phyloP scores from a whole-genome alignment of 2,113 vertebrate genomes.

The Anhinga anhinga region DNA sequence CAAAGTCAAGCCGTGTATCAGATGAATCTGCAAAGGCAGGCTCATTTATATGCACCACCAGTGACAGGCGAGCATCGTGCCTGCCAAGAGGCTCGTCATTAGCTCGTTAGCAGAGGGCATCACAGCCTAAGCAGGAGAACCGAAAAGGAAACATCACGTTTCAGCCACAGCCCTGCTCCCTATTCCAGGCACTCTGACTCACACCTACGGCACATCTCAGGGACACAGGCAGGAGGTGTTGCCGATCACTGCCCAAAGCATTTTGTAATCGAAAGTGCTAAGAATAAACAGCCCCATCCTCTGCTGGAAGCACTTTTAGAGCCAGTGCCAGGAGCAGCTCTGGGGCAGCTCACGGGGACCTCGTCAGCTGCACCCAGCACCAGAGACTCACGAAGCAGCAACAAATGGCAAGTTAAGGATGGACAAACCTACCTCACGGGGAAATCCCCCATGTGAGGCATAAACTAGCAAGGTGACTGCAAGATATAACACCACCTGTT shows the following conservation, averaged over 20 bases:
- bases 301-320: not conserved
- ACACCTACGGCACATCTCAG: not conserved
- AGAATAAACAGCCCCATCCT: not conserved
- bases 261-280: not conserved
- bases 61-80: accelerated
- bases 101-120: constrained; percentile 17
- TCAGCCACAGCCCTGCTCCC: not conserved
- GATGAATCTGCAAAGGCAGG: not conserved
- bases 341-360: not conserved
- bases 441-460: not conserved
- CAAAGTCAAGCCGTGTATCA: not conserved
- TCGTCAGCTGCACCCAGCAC: not conserved
- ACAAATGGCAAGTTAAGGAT: too few relatives aligned
- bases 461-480: accelerated
- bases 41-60: not conserved
- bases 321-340: not conserved
- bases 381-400: accelerated
- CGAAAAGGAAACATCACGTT: not conserved
- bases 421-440: not conserved
- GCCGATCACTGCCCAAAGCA: not conserved
- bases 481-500: not conserved
- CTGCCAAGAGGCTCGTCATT: not conserved
- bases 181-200: not conserved
- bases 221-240: not conserved
- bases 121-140: not conserved